Evolutionary conservation across 2,888 invertebrate species (phyloP), one percentile per base, ranked within the genome.

Genomic region (Pandemis cinnamomeana): DNA sequence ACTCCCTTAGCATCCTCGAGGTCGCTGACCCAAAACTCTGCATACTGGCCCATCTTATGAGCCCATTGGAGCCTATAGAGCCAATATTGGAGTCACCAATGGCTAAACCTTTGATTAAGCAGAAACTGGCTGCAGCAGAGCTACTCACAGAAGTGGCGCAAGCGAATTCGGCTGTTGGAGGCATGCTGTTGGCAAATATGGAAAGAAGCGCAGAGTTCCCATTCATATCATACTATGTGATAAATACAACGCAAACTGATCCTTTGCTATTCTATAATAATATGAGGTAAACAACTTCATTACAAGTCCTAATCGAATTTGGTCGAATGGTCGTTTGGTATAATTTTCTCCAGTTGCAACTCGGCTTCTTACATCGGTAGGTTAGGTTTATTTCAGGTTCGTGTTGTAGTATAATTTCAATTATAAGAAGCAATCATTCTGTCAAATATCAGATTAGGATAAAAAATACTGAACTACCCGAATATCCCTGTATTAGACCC

Each of bases 1-100:
- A 96, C 84, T 95, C 96, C 53, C 94, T 97, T 68, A 97, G 96
- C 82, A 96, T 97, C 66, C 94, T 97, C 66, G 97, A 97, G 90
- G 97, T 98, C 75, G 97, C 98, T 72, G 98, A 98, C 91, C 98
- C 98, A 3, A 98, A 98, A 89, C 95, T 97, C 79, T 98, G 97
- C 90, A 96, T 98, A 83, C 92, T 98, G 77, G 97, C 98, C 69
- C 98, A 98, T 87, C 95, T 98, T 80, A 98, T 98, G 98, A 97
- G 98, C 81, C 97, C 97, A 0, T 87, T 98, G 84, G 98, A 98
- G 87, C 96, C 98, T 0, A 96, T 98, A 79, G 98, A 98, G 89
- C 98, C 98, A 7, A 95, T 97, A 71, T 91, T 98, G 82, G 98
- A 98, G 89, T 97, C 98, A 5, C 98, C 98, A 0, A 93, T 98